Conservation (phyloP, 2,888 invertebrate genomes). For the Congeria kusceri region DNA sequence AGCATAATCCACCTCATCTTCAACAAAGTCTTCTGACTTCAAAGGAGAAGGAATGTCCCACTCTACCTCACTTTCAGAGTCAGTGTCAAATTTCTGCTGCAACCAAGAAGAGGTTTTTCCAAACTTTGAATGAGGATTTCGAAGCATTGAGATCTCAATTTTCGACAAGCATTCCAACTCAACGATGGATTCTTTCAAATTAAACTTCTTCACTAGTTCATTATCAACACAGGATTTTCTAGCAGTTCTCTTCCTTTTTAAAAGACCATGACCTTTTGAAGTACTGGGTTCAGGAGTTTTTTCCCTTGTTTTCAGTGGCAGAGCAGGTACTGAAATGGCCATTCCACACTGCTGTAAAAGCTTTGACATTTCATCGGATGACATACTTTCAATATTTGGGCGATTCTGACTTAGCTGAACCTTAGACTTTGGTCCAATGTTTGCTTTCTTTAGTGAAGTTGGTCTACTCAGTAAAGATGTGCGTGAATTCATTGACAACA, state of each 20-base stretch:
- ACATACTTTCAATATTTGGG: conserved; percentile 19
- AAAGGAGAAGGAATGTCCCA: conserved; percentile 35
- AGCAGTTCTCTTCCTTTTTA: conserved; percentile 27
- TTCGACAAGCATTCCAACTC: conserved; percentile 23
- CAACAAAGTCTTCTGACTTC: conserved; percentile 20
- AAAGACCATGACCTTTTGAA: conserved; percentile 23
- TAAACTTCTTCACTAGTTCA: conserved; percentile 20
- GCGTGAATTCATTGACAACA: not conserved
- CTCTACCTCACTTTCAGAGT: conserved; percentile 43
- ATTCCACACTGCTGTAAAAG: conserved; percentile 32
- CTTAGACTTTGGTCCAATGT: conserved; percentile 31
- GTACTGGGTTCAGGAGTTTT: conserved; percentile 39
- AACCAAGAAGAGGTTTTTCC: conserved; percentile 39
- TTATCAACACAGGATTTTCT: conserved; percentile 19
- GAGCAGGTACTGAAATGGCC: conserved; percentile 14
- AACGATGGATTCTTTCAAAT: conserved; percentile 35
- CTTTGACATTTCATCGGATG: conserved; percentile 24
- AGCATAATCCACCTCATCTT: conserved; percentile 5
- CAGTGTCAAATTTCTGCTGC: conserved; percentile 45
- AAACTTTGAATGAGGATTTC: conserved; percentile 43
- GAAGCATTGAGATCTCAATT: conserved; percentile 28
- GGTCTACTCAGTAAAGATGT: too few species aligned
- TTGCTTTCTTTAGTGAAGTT: not conserved
- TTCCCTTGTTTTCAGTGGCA: conserved; percentile 4
- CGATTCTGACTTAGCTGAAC: not conserved